phyloP scores from a whole-genome alignment of 2,797 vertebrate species.

The Pogonophryne albipinna region DNA sequence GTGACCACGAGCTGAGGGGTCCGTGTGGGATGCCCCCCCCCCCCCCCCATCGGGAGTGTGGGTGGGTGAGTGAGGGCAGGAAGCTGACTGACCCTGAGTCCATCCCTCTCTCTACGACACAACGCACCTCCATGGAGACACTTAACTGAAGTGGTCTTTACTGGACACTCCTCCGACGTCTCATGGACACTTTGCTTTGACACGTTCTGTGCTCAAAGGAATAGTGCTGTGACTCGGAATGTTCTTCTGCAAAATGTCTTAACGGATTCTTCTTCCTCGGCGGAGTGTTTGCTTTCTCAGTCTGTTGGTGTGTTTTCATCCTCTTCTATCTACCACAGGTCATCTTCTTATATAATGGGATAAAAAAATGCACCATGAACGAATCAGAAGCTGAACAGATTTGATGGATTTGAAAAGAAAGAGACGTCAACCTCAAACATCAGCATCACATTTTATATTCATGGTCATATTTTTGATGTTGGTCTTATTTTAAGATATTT shows the following conservation, averaged over 20 bases:
- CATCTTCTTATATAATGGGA: background rate
- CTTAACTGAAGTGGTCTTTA: conserved; percentile 1
- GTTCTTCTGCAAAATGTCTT: conserved; percentile 12
- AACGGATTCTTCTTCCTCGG: conserved; percentile 11
- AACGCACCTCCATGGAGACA: background rate
- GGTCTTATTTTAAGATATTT: conserved; percentile 3
- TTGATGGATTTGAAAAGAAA: background rate
- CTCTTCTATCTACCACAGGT: conserved; percentile 1
- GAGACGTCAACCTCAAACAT: background rate
- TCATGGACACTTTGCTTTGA: conserved; percentile 35
- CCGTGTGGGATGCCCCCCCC: background rate
- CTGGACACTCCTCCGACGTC: conserved; percentile 13
- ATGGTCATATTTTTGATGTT: background rate
- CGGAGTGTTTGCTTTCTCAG: conserved; percentile 31
- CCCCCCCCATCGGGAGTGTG: background rate
- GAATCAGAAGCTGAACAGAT: conserved; percentile 5
- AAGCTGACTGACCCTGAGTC: conserved; percentile 31
- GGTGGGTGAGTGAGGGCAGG: conserved; percentile 27
- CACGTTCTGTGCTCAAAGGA: conserved; percentile 33
- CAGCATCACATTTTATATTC: background rate
- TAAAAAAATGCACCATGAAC: background rate
- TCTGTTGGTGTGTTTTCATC: conserved; percentile 46
- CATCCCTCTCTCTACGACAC: conserved; percentile 16
- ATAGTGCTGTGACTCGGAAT: conserved; percentile 20
- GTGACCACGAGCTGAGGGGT: conserved; percentile 74